Conservation (phyloP, 2,888 invertebrate species). For the Allacma fusca region DNA sequence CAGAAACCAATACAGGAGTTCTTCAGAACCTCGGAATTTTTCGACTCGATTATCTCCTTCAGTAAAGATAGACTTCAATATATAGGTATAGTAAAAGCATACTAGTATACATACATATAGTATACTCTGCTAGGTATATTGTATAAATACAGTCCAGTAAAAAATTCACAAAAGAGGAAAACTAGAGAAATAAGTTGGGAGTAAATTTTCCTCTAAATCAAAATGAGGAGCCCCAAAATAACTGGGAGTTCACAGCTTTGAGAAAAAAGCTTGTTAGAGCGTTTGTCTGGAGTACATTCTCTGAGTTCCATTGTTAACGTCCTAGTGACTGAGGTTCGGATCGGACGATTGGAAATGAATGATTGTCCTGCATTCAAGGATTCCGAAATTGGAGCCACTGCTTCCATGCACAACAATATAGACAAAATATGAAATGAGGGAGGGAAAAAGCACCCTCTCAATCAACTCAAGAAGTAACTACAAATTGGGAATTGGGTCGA, state of each 20-base stretch:
- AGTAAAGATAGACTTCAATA: too few species aligned
- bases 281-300: neutral
- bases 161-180: neutral
- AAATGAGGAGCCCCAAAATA: neutral
- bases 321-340: neutral
- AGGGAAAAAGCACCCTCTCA: conserved; percentile 33
- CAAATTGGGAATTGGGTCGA: conserved; percentile 39
- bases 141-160: too few species aligned
- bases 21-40: too few species aligned
- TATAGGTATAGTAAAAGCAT: too few species aligned
- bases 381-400: neutral
- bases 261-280: neutral
- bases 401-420: neutral
- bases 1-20: too few species aligned
- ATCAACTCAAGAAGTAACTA: conserved; percentile 38
- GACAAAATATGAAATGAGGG: neutral
- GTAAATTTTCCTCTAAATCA: neutral
- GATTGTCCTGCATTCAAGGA: neutral
- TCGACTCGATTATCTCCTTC: too few species aligned
- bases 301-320: neutral
- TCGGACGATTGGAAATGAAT: too few species aligned
- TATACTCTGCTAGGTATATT: too few species aligned
- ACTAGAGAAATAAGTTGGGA: neutral
- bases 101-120: too few species aligned
- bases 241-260: neutral